Evolutionary conservation across 2,888 invertebrate genomes (phyloP).

Genomic region (Leptarthrus brevirostris): DNA sequence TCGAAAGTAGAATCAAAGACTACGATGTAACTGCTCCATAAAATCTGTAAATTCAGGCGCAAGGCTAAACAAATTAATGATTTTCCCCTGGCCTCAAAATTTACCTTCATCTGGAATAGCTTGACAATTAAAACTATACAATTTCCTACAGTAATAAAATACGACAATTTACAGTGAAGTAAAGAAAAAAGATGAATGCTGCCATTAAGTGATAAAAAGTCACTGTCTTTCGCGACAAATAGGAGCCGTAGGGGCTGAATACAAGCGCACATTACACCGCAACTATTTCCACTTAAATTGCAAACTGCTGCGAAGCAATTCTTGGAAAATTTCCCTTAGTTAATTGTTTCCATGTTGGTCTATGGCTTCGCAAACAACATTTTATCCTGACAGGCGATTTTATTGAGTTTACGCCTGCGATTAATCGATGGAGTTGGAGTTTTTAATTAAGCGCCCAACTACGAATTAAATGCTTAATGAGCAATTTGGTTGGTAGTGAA

Average conservation of each 20-base stretch:
- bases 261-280: conserved; percentile 14
- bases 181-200: conserved; percentile 24
- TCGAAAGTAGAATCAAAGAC: no score
- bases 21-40: no score
- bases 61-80: no score
- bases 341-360: conserved; percentile 37
- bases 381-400: conserved; percentile 53
- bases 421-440: conserved; percentile 52
- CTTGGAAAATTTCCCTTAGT: conserved; percentile 11
- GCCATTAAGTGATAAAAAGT: conserved; percentile 43
- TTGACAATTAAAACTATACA: no score
- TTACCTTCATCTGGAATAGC: no score
- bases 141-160: no score
- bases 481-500: conserved; percentile 50
- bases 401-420: conserved; percentile 52
- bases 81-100: no score
- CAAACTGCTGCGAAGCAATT: conserved; percentile 24
- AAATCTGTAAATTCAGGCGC: no score
- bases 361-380: conserved; percentile 49
- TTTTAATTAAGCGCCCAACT: conserved; percentile 46
- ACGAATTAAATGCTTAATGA: conserved; percentile 52
- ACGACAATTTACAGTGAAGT: no score
- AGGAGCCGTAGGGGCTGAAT: background rate
- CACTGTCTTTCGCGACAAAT: conserved; percentile 40
- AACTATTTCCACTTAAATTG: conserved; percentile 47